These are phyloP conservation scores for Amphiprion percula DNA, from an alignment of 2,113 vertebrate species.

Conservation along the genomic window DNA sequence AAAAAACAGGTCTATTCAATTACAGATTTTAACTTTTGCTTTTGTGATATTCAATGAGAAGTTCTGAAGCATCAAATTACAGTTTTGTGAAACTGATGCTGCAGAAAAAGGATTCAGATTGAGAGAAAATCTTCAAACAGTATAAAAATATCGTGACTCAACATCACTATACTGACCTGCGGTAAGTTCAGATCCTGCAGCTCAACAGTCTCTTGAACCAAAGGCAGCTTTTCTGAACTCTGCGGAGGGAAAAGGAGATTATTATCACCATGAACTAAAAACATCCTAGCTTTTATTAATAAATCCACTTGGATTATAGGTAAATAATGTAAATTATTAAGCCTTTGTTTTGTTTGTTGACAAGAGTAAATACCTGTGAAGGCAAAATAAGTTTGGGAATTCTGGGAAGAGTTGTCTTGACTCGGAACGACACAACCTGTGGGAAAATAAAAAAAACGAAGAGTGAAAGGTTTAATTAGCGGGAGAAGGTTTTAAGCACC, in stretches of 20 bases:
- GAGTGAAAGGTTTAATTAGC: not conserved
- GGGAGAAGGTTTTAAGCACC: not conserved
- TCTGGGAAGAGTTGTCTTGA: conserved; percentile 76
- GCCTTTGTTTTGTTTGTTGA: not conserved
- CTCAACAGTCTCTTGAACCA: conserved; percentile 69
- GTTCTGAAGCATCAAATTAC: too few species aligned
- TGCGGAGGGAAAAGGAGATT: not conserved
- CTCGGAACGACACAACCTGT: conserved; percentile 79
- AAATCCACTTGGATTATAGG: not conserved
- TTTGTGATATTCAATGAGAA: too few species aligned
- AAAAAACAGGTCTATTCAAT: too few species aligned
- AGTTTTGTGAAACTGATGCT: too few species aligned
- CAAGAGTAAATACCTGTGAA: conserved; percentile 53
- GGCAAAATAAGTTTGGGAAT: not conserved
- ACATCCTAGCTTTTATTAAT: too few species aligned
- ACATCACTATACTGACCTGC: conserved; percentile 41
- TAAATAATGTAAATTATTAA: not conserved
- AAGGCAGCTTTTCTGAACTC: conserved; percentile 52
- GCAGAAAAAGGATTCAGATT: too few species aligned
- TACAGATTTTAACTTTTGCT: too few species aligned
- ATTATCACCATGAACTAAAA: not conserved
- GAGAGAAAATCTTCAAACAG: too few species aligned
- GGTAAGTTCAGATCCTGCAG: conserved; percentile 59
- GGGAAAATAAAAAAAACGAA: not conserved
- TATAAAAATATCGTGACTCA: not conserved